These are phyloP conservation scores for Agrochola litura DNA, from an alignment of 2,888 invertebrate species.

Conservation along the genomic window DNA sequence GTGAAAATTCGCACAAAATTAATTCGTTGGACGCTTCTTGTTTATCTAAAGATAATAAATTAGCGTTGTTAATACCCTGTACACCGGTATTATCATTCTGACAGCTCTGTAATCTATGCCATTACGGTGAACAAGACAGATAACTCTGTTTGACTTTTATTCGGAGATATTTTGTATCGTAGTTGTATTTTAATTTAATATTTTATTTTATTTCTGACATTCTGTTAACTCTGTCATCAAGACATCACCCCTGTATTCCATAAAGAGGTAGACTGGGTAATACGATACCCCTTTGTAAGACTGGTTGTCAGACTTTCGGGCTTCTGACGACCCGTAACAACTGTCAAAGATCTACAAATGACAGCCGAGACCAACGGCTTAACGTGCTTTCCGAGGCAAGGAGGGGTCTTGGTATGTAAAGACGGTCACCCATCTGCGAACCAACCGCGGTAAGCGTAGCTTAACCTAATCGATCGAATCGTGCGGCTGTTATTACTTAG, in stretches of 20 bases:
- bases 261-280: too few species aligned
- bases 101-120: constrained; percentile 42
- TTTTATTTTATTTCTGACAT: not conserved
- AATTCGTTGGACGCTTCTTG: not conserved
- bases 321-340: too few species aligned
- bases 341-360: too few species aligned
- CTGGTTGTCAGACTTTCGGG: too few species aligned
- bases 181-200: not conserved
- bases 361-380: too few species aligned
- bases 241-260: not conserved
- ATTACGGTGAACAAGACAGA: constrained; percentile 43
- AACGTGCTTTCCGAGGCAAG: too few species aligned
- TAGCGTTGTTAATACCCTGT: constrained; percentile 37
- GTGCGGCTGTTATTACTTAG: too few species aligned
- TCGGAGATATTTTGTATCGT: not conserved
- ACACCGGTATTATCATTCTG: constrained; percentile 43
- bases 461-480: too few species aligned
- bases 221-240: not conserved
- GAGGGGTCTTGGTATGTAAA: too few species aligned
- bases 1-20: constrained; percentile 23
- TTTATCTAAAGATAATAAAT: constrained; percentile 47
- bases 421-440: too few species aligned
- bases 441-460: too few species aligned
- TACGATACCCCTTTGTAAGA: too few species aligned
- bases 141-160: constrained; percentile 23